Evolutionary conservation across 2,888 invertebrate species (phyloP).

Genomic region (Fragum fragum): DNA sequence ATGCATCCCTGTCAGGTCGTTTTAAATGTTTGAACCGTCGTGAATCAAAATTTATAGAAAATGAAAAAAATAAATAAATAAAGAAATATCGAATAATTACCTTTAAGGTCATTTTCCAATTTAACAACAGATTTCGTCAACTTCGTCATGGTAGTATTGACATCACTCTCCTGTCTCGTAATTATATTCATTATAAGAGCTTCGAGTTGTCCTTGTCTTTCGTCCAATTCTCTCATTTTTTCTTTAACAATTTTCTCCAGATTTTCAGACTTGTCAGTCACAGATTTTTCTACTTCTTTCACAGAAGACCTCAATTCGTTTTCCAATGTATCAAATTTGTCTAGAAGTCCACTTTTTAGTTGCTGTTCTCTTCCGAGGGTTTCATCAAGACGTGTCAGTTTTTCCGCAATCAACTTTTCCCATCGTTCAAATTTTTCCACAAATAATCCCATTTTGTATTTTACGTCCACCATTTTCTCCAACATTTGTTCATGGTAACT

Average conservation of each 20-base stretch:
- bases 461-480: constrained; percentile 17
- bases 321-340: neutral
- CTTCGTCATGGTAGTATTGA: neutral
- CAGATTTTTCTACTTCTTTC: neutral
- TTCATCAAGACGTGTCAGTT: neutral
- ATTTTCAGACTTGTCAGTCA: neutral
- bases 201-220: neutral
- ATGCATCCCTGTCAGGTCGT: too few relatives aligned
- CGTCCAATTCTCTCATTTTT: neutral
- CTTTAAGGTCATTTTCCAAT: too few relatives aligned
- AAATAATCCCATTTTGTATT: constrained; percentile 3
- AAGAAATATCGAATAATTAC: neutral
- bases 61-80: neutral
- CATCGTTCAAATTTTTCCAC: neutral
- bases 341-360: neutral
- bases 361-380: neutral
- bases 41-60: too few relatives aligned
- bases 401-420: constrained; percentile 2
- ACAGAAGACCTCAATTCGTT: neutral
- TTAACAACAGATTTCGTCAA: neutral
- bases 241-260: neutral
- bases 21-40: too few relatives aligned
- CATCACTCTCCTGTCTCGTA: neutral
- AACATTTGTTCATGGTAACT: constrained; percentile 19
- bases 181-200: neutral